Evolutionary conservation across 2,888 invertebrate species (phyloP).

Genomic region (Heliconius ismenius): DNA sequence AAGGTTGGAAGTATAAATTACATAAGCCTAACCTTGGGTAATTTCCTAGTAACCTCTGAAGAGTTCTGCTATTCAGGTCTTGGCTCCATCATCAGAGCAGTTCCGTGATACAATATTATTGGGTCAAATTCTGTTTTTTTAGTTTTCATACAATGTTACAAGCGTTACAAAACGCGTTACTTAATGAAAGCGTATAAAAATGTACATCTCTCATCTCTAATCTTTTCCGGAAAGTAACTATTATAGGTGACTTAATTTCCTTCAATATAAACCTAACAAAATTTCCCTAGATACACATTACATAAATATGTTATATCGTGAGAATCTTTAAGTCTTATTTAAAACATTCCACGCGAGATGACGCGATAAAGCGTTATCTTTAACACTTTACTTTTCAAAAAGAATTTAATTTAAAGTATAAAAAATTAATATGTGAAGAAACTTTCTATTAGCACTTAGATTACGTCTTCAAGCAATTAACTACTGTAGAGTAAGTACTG

Average conservation of each 20-base stretch:
- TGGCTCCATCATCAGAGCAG: too few species aligned
- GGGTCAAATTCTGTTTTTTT: too few species aligned
- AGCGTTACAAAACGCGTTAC: too few species aligned
- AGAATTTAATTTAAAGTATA: slow-evolving; percentile 1
- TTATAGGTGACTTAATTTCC: not conserved
- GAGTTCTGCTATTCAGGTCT: too few species aligned
- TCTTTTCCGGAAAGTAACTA: not conserved
- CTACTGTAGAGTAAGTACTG: slow-evolving; percentile 1
- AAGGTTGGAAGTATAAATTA: too few species aligned
- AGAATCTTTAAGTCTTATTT: not conserved
- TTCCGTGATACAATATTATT: too few species aligned
- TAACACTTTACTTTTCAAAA: not conserved
- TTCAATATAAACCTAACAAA: not conserved
- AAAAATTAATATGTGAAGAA: slow-evolving; percentile 17
- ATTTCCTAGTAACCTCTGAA: too few species aligned
- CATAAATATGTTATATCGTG: not conserved
- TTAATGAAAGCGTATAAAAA: not conserved
- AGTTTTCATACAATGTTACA: too few species aligned
- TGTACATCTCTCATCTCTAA: not conserved
- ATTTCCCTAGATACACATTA: not conserved
- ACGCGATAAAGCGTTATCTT: slow-evolving; percentile 4
- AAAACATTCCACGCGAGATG: not conserved
- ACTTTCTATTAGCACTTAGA: slow-evolving; percentile 60
- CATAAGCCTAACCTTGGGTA: too few species aligned
- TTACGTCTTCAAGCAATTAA: slow-evolving; percentile 30